Evolutionary conservation across 2,113 vertebrate species (phyloP).

Genomic region (Psittacus erithacus): DNA sequence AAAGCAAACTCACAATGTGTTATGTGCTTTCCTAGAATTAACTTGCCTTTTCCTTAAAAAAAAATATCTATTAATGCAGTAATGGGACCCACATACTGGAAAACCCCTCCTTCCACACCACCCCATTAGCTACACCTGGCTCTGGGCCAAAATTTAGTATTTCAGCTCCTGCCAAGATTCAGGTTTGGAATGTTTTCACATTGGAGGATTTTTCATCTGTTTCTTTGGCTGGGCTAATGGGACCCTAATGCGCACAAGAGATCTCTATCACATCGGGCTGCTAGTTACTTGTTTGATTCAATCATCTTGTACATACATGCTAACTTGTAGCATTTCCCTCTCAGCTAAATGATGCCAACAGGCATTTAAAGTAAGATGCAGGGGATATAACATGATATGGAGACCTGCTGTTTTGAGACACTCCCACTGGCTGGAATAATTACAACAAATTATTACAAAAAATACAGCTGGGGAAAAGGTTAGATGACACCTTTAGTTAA

Average conservation of each 20-base stretch:
- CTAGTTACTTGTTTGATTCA: background rate
- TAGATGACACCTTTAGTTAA: background rate
- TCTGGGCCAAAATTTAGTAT: background rate
- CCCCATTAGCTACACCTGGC: background rate
- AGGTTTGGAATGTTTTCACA: background rate
- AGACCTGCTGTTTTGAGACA: background rate
- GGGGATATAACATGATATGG: background rate
- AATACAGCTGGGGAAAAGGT: background rate
- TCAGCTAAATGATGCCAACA: background rate
- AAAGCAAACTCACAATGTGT: background rate
- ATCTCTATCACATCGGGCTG: background rate
- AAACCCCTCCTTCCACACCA: background rate
- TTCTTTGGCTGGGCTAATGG: background rate
- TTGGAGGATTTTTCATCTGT: conserved; percentile 7
- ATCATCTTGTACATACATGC: background rate
- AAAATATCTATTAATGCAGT: background rate
- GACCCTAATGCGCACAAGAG: background rate
- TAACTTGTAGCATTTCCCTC: background rate
- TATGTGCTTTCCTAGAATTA: background rate
- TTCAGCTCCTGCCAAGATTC: conserved; percentile 17
- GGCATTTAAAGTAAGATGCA: background rate
- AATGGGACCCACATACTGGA: background rate
- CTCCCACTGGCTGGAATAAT: background rate
- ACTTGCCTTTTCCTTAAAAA: background rate
- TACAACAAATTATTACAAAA: background rate